Evolutionary conservation across 37 sponge, comb jelly and placozoan species (phyloP), one percentile per base, ranked within the genome.

Genomic region (Beroe forskalii): DNA sequence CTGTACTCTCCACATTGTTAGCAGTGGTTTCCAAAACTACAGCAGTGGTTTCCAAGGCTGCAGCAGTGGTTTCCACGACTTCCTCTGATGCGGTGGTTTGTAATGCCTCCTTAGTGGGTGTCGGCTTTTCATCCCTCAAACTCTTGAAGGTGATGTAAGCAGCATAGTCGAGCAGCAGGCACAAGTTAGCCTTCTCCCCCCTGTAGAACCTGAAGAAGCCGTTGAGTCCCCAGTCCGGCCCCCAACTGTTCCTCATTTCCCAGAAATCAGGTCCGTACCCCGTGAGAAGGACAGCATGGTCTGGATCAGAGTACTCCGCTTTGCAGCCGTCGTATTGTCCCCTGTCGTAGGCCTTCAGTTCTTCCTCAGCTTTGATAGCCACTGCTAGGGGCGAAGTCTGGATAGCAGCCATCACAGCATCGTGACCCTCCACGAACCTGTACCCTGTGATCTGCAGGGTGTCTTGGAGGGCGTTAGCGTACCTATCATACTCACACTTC

Each of bases 171-270:
- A 72, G 22, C 28, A 72, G 40, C 32, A 32, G 14, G 40, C 75
- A 72, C 75, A 72, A 3, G 23, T 72, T 72, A 32, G 39, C 8
- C 4, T 39, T 39, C 30, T 33, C 14, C 8, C 22, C 75, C 39
- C 75, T 3, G 75, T 22, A 2, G 39, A 72, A 38, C 75, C 35
- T 72, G 38, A 3, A 32, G 40, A 35, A 72, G 6, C 75, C 75
- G 75, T 72, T 72, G 75, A 72, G 12, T 32, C 75, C 75, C 75
- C 75, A 72, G n/a, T n/a, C n/a, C n/a, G n/a, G n/a, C n/a, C n/a
- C n/a, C n/a, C n/a, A n/a, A n/a, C n/a, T n/a, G n/a, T 72, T 72
- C 75, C 40, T 72, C 40, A 72, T 20, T 3, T 32, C 40, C 40
- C 40, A 72, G 39, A 35, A 72, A 30, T 72, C 35, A 3, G 75